Conservation (phyloP, 1,140 invertebrate species). For the Atta texana region DNA sequence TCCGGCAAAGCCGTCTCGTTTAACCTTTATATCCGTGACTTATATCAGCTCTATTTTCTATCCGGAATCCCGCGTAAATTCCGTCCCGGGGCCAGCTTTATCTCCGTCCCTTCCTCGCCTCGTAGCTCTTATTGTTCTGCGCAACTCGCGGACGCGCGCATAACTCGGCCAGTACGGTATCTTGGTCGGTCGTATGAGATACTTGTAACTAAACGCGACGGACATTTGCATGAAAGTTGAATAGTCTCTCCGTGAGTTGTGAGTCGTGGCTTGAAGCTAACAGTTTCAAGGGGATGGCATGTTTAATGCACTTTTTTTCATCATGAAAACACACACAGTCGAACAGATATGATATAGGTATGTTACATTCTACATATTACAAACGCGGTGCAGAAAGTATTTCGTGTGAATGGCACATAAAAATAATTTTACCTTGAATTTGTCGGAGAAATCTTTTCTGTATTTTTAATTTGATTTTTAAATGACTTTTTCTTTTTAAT, state of each 20-base stretch:
- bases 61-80: slow-evolving; percentile 63
- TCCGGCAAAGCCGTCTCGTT: slow-evolving; percentile 54
- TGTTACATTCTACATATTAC: not conserved
- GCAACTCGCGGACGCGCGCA: slow-evolving; percentile 35
- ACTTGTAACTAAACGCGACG: slow-evolving; percentile 68
- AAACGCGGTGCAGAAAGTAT: not conserved
- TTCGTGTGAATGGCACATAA: not conserved
- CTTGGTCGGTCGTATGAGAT: slow-evolving; percentile 58
- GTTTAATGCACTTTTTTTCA: slow-evolving; percentile 45
- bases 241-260: slow-evolving; percentile 13
- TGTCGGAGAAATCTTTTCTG: not conserved
- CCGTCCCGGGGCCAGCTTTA: slow-evolving; percentile 32
- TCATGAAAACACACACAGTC: slow-evolving; percentile 2
- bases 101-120: slow-evolving; percentile 22
- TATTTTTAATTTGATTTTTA: not conserved
- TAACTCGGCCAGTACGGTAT: slow-evolving; percentile 57
- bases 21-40: slow-evolving; percentile 73
- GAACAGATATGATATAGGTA: not conserved
- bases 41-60: slow-evolving; percentile 64
- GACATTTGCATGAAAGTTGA: slow-evolving; percentile 53
- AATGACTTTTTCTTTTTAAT: not conserved
- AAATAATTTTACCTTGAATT: not conserved
- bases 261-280: not conserved
- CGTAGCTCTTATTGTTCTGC: slow-evolving; percentile 56
- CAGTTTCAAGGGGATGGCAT: slow-evolving; percentile 1